Evolutionary conservation across 2,797 vertebrate species (phyloP).

Genomic region (Falco concolor): DNA sequence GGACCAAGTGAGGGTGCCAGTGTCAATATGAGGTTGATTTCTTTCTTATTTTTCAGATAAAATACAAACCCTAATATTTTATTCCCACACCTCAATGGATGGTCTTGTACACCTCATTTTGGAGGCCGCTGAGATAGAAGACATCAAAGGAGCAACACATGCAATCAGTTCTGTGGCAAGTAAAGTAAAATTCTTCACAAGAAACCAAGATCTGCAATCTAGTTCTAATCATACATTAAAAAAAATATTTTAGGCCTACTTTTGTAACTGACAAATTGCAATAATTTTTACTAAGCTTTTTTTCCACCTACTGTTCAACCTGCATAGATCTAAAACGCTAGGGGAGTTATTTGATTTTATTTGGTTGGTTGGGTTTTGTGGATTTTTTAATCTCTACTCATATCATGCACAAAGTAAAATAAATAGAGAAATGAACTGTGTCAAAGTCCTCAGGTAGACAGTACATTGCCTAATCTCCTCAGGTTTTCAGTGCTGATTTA

Average conservation of each 20-base stretch:
- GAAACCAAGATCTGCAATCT: not conserved
- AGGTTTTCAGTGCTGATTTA: not conserved
- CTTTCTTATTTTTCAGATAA: not conserved
- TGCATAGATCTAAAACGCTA: not conserved
- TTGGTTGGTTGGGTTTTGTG: not conserved
- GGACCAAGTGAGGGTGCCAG: not conserved
- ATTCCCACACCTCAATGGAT: not conserved
- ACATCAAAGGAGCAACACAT: not conserved
- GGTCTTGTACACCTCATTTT: not conserved
- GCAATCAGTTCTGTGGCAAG: not conserved
- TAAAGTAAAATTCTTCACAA: not conserved
- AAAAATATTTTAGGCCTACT: not conserved
- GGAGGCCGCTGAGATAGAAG: not conserved
- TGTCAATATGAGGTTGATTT: not conserved
- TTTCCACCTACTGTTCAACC: not conserved
- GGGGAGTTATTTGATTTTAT: fast-evolving
- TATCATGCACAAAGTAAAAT: not conserved
- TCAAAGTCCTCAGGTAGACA: not conserved
- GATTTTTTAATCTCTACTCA: not conserved
- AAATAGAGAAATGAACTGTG: not conserved
- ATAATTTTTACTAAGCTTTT: not conserved
- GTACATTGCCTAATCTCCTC: not conserved
- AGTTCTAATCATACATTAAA: not conserved
- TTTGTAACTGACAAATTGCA: not conserved
- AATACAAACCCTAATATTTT: not conserved